phyloP scores from a whole-genome alignment of 1,140 invertebrate species.

The Campoletis sonorensis region DNA sequence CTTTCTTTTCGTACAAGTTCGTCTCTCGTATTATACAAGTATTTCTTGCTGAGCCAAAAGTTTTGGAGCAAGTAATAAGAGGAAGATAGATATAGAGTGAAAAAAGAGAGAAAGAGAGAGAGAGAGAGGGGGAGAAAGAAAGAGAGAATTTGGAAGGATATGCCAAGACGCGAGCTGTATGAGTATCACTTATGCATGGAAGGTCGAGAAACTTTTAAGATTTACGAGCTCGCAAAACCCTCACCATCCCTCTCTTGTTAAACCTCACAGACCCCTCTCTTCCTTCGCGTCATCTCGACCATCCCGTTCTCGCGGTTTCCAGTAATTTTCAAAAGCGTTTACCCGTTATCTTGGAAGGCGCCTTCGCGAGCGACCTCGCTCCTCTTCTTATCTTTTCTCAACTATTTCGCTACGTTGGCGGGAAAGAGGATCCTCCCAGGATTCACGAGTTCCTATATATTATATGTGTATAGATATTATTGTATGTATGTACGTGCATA shows the following conservation, averaged over 20 bases:
- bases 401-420: slow-evolving; percentile 42
- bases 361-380: slow-evolving; percentile 19
- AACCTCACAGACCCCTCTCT: background rate
- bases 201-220: slow-evolving; percentile 46
- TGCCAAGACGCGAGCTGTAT: slow-evolving; percentile 29
- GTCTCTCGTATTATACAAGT: slow-evolving; percentile 23
- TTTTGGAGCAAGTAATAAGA: slow-evolving; percentile 38
- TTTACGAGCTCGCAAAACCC: slow-evolving; percentile 39
- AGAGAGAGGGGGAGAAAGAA: slow-evolving; percentile 6
- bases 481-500: slow-evolving; percentile 12
- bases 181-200: slow-evolving; percentile 44
- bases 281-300: background rate
- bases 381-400: slow-evolving; percentile 43
- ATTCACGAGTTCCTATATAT: slow-evolving; percentile 13
- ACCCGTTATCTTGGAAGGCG: slow-evolving; percentile 34
- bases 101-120: background rate
- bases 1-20: background rate
- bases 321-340: slow-evolving; percentile 46
- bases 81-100: background rate
- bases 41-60: slow-evolving; percentile 34
- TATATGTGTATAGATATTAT: background rate
- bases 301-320: slow-evolving; percentile 38
- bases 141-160: slow-evolving; percentile 18
- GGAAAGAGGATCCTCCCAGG: slow-evolving; percentile 1
- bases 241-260: slow-evolving; percentile 10